Conservation (phyloP, 2,888 invertebrate species). For the Nephrocerus scutellatus region DNA sequence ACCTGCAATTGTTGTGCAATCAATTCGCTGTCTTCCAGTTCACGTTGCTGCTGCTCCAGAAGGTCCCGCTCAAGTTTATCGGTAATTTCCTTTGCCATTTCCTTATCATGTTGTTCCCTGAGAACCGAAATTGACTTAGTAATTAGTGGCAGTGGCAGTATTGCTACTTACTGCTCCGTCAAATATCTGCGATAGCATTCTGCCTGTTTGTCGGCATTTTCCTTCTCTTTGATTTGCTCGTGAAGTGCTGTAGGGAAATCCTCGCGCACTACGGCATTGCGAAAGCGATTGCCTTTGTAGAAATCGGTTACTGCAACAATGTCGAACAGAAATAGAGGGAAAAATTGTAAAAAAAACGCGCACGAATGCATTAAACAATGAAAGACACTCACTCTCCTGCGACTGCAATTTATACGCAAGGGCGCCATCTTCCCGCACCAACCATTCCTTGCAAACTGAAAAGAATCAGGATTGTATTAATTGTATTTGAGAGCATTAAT, state of each 20-base stretch:
- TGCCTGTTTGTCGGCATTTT: conserved; percentile 57
- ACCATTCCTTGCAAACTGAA: conserved; percentile 74
- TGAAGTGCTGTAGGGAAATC: conserved; percentile 70
- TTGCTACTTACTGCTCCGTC: conserved; percentile 57
- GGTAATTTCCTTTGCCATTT: conserved; percentile 61
- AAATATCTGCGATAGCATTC: conserved; percentile 49
- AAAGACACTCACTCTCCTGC: conserved; percentile 62
- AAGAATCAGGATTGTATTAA: no score
- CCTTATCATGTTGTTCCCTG: conserved; percentile 62
- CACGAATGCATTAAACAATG: no score
- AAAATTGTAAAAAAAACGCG: no score
- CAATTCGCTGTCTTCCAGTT: conserved; percentile 51
- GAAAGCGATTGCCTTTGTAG: conserved; percentile 65
- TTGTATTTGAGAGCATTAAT: no score
- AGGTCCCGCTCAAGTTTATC: conserved; percentile 56
- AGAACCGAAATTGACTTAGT: conserved; percentile 13
- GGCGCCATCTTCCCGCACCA: conserved; percentile 76
- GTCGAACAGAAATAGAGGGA: conserved; percentile 2
- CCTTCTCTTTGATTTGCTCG: conserved; percentile 64
- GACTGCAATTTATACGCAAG: conserved; percentile 72
- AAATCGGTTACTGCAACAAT: conserved; percentile 59
- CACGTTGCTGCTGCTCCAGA: conserved; percentile 49
- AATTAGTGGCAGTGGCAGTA: no score
- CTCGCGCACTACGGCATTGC: conserved; percentile 69
- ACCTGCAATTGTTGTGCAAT: conserved; percentile 52